phyloP scores from a whole-genome alignment of 1,140 invertebrate species.

The Ips nitidus region DNA sequence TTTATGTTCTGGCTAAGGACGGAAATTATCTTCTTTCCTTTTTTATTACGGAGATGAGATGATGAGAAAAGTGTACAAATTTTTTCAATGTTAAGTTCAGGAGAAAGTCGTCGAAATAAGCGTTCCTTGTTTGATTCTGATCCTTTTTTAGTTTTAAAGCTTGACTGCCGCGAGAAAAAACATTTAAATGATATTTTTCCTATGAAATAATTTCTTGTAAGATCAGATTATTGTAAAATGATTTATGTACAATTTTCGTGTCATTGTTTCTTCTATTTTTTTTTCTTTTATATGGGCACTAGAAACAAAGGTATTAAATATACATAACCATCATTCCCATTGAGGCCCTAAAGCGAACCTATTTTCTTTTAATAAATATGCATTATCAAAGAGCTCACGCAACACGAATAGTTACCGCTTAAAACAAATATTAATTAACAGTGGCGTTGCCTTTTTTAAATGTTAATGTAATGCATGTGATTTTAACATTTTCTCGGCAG shows the following conservation, averaged over 20 bases:
- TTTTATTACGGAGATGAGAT: slow-evolving; percentile 25
- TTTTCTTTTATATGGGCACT: no score
- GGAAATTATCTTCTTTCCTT: slow-evolving; percentile 33
- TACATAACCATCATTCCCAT: neutral
- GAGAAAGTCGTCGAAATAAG: slow-evolving; percentile 26
- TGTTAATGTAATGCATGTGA: slow-evolving; percentile 39
- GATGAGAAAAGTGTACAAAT: slow-evolving; percentile 27
- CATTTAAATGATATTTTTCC: slow-evolving; percentile 28
- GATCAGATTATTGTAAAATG: slow-evolving; percentile 19
- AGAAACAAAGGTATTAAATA: no score
- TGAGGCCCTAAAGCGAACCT: neutral
- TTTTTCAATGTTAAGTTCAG: slow-evolving; percentile 33
- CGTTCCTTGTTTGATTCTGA: slow-evolving; percentile 22
- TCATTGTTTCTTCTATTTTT: no score
- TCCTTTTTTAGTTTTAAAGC: slow-evolving; percentile 24
- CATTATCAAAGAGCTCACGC: slow-evolving; percentile 30
- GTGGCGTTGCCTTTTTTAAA: slow-evolving; percentile 34
- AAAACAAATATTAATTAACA: slow-evolving; percentile 36
- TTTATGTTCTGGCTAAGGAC: slow-evolving; percentile 32
- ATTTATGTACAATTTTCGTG: no score
- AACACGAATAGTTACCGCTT: slow-evolving; percentile 29
- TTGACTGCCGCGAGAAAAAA: slow-evolving; percentile 30
- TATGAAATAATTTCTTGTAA: slow-evolving; percentile 24
- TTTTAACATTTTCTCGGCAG: slow-evolving; percentile 34
- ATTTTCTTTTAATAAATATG: slow-evolving; percentile 25